Conservation (phyloP, 2,113 vertebrate species). For the Urocolius indicus region DNA sequence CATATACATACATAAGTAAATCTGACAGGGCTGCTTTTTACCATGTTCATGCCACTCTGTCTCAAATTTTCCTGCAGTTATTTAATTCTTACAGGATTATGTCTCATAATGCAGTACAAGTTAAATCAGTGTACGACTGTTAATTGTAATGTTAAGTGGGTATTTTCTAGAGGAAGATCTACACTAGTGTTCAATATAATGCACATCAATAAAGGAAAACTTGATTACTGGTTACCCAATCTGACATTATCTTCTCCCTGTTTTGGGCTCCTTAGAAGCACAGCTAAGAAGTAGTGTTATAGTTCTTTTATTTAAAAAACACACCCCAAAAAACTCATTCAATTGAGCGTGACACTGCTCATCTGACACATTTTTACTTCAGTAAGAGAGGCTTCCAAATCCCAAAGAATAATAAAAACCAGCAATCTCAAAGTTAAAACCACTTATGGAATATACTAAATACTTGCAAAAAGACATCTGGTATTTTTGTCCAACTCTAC, state of each 20-base stretch:
- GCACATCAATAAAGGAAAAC: neutral
- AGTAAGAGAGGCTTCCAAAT: neutral
- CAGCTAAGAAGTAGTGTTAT: neutral
- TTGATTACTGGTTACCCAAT: neutral
- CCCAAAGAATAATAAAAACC: neutral
- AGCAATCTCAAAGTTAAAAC: neutral
- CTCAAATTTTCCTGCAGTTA: neutral
- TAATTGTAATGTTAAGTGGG: neutral
- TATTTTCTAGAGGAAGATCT: neutral
- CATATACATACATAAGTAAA: neutral
- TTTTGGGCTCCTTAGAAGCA: neutral
- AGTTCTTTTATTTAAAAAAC: neutral
- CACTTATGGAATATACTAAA: neutral
- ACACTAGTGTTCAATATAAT: neutral
- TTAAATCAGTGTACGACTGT: neutral
- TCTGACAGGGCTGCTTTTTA: neutral
- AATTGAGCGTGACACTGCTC: neutral
- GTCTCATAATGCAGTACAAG: neutral
- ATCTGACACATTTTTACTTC: neutral
- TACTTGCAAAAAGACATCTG: neutral
- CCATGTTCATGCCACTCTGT: neutral
- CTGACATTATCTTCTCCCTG: neutral
- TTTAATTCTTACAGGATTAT: neutral
- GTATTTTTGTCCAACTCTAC: neutral
- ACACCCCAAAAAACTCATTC: neutral